Base-by-base conservation (phyloP, 37 sponge, comb jelly and placozoan species). In the Axinella damicornis region DNA sequence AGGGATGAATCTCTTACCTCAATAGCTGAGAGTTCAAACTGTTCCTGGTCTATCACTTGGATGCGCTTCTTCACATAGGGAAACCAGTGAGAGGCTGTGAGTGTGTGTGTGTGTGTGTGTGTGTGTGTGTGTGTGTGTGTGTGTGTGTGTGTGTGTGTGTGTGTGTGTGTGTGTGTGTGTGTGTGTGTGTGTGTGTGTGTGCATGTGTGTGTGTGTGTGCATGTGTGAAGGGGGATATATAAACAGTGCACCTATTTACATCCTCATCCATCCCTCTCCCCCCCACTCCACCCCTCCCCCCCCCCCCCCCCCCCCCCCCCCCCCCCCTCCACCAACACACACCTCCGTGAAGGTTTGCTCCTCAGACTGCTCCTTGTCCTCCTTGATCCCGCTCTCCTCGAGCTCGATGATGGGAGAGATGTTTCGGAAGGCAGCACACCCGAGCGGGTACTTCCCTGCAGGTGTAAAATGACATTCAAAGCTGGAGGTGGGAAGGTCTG, bases 61-160 rank as follows among this genome's bases (percentile, higher is more conserved):
- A 95, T 95, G 36, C 98, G 60, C 66, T 93, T 95, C 77, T 92
- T 95, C 20, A 97, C 80, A 72, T 95, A 97, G 0, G 98, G 98
- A 66, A 97, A 97, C 84, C 83, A 93, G 64, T 95, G 87, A 14
- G 76, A 58, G 76, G 53, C 57, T 75, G 76, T 75, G 76, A 57
- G 76, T 75, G 76, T 56, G 60, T 75, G 76, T 56, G 76, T 75
- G 76, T 55, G 76, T 75, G 76, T 55, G 76, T 75, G 76, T 75
- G 76, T 75, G 57, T 75, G 76, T 75, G 76, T 75, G 60, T 75
- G 76, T 75, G 76, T 75, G 76, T 75, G 76, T 75, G 76, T 75
- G 76, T 54, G 76, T 75, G 57, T 75, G 76, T 75, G 76, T 75
- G 76, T 75, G 76, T n/a, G 59, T 21, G 32, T 21, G 57, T 24